Evolutionary conservation across 2,888 invertebrate genomes (phyloP).

Genomic region (Eupithecia dodoneata): DNA sequence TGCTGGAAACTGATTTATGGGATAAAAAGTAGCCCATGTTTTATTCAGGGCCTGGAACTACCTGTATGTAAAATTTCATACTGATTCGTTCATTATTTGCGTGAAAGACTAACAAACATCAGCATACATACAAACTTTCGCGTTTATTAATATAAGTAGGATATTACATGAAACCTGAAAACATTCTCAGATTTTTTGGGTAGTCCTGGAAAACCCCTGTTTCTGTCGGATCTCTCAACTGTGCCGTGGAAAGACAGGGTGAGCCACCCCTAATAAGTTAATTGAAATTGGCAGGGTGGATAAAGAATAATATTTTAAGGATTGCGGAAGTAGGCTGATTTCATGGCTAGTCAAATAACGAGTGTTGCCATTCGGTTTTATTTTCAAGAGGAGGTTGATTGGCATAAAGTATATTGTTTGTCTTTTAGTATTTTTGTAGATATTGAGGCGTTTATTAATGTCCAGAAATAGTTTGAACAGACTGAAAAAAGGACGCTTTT

Average conservation of each 20-base stretch:
- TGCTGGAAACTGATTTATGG: no score
- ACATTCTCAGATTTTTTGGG: background rate
- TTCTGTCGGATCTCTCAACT: conserved; percentile 11
- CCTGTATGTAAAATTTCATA: no score
- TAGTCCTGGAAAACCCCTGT: background rate
- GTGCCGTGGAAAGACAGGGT: conserved; percentile 27
- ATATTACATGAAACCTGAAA: background rate
- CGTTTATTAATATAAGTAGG: no score
- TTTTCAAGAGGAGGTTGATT: background rate
- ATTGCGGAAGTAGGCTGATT: conserved; percentile 30
- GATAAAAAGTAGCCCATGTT: no score
- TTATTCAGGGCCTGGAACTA: no score
- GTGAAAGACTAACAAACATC: no score
- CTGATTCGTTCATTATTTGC: no score
- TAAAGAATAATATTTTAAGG: conserved; percentile 36
- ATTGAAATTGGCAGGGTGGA: conserved; percentile 44
- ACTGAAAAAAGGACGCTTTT: no score
- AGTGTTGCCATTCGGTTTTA: background rate
- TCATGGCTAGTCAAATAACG: conserved; percentile 21
- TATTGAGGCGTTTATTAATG: no score
- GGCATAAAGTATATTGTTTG: background rate
- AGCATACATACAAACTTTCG: no score
- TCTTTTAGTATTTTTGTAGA: background rate
- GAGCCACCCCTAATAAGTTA: conserved; percentile 42
- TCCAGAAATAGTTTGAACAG: no score